Conservation (phyloP, 2,797 vertebrate species). For the Limosa lapponica region DNA sequence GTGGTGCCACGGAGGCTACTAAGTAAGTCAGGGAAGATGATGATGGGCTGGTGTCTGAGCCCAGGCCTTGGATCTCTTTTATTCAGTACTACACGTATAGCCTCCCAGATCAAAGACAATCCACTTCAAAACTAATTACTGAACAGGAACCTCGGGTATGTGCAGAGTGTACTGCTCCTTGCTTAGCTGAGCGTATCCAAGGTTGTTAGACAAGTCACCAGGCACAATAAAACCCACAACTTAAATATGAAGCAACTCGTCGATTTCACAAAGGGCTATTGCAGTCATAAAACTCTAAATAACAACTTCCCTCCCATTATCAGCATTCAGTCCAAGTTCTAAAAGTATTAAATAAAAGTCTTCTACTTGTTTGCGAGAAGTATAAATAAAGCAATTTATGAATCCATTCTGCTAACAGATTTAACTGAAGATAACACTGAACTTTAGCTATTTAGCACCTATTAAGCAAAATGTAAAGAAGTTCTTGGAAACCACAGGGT, state of each 20-base stretch:
- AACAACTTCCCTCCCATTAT: neutral
- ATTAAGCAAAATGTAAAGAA: neutral
- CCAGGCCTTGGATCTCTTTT: neutral
- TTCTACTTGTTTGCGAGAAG: neutral
- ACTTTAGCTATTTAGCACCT: neutral
- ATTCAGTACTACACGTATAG: neutral
- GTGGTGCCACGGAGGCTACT: neutral
- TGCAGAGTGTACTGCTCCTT: neutral
- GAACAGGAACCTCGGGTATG: neutral
- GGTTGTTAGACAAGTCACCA: neutral
- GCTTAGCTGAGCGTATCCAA: neutral
- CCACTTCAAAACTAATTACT: neutral
- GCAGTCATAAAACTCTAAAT: neutral
- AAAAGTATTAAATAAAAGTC: neutral
- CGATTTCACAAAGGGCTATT: neutral
- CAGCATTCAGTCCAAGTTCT: neutral
- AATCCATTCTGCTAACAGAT: neutral
- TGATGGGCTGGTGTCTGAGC: neutral
- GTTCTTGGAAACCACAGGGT: neutral
- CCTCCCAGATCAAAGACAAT: neutral
- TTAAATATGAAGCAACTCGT: neutral
- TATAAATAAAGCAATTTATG: neutral
- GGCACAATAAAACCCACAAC: neutral
- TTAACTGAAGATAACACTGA: neutral
- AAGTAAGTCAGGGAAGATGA: neutral